Conservation (phyloP, 2,888 invertebrate species). For the Diarsia rubi region DNA sequence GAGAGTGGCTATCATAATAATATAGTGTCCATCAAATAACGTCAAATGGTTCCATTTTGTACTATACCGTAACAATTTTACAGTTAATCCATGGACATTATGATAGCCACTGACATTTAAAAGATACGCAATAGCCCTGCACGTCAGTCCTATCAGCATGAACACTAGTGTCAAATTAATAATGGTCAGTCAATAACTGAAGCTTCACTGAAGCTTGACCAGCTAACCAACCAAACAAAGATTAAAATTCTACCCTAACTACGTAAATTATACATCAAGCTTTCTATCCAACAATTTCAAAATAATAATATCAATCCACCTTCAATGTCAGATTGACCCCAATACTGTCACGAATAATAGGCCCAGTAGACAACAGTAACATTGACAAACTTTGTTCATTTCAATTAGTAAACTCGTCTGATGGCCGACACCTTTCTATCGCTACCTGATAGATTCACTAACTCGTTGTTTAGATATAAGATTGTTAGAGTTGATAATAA, state of each 20-base stretch:
- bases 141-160: too few relatives aligned
- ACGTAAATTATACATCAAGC: neutral
- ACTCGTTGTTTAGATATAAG: conserved; percentile 14
- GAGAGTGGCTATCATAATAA: too few relatives aligned
- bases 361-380: conserved; percentile 70
- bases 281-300: neutral
- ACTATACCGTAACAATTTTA: too few relatives aligned
- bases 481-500: conserved; percentile 7
- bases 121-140: too few relatives aligned
- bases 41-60: too few relatives aligned
- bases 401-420: conserved; percentile 71
- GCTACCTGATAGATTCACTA: neutral
- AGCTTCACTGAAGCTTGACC: too few relatives aligned
- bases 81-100: too few relatives aligned
- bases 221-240: neutral
- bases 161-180: too few relatives aligned
- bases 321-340: conserved; percentile 14
- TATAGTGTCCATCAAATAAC: too few relatives aligned
- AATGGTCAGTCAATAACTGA: too few relatives aligned
- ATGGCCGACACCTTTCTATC: conserved; percentile 35
- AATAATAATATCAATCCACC: neutral
- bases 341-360: conserved; percentile 26
- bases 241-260: neutral
- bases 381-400: conserved; percentile 72
- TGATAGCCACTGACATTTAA: too few relatives aligned